phyloP scores from a whole-genome alignment of 2,113 vertebrate species.

The Phylloscopus trochilus region DNA sequence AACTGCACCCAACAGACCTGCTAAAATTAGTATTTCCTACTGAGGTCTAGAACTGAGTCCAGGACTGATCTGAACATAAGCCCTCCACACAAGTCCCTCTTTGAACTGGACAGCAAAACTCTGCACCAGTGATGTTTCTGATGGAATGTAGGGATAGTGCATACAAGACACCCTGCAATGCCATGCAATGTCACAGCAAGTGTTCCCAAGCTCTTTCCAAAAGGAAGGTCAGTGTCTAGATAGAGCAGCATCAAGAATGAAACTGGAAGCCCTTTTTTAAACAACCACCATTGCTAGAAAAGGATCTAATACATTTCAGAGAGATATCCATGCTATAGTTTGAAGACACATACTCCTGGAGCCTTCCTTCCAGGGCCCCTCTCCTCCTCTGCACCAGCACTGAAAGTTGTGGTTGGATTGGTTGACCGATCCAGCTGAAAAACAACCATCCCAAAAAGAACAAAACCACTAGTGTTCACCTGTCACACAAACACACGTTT shows the following conservation, averaged over 20 bases:
- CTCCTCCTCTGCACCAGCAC: not conserved
- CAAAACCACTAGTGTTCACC: not conserved
- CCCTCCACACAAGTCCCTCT: not conserved
- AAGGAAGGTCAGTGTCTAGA: not conserved
- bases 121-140: not conserved
- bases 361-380: not conserved
- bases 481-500: not conserved
- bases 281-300: not conserved
- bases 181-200: not conserved
- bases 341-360: not conserved
- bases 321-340: not conserved
- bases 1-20: not conserved
- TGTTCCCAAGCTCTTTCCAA: not conserved
- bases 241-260: not conserved
- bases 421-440: not conserved
- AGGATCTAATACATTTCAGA: not conserved
- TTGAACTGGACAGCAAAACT: not conserved
- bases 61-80: not conserved
- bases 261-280: not conserved
- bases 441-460: accelerated
- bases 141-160: accelerated
- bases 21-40: not conserved
- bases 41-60: not conserved
- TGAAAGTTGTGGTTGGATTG: not conserved
- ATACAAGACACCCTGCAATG: not conserved